Evolutionary conservation across 2,888 invertebrate species (phyloP).

Genomic region (Agyllia agylla): DNA sequence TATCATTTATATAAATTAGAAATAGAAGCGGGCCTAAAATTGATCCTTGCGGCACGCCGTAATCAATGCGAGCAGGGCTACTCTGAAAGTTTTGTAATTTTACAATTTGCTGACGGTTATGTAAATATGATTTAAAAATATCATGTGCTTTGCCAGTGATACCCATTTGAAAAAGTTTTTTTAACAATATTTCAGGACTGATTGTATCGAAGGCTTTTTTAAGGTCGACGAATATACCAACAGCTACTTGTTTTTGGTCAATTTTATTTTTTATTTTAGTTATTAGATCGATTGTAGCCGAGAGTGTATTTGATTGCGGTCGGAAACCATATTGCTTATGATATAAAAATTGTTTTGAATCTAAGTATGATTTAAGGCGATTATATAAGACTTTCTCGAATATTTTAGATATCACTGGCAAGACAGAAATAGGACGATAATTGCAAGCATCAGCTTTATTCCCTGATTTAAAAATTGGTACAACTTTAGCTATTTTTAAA

Average conservation of each 20-base stretch:
- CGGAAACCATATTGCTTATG: conserved; percentile 16
- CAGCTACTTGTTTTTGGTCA: neutral
- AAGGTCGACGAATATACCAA: conserved; percentile 4
- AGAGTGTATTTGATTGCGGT: neutral
- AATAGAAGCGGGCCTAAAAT: neutral
- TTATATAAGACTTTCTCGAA: conserved; percentile 8
- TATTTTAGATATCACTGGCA: conserved; percentile 21
- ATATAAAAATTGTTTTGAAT: neutral
- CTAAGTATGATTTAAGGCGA: neutral
- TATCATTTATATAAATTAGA: neutral
- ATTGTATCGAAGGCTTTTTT: conserved; percentile 6
- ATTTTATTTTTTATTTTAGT: conserved; percentile 25
- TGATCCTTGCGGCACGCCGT: conserved; percentile 14
- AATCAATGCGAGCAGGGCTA: neutral
- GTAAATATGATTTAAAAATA: neutral
- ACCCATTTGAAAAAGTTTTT: neutral
- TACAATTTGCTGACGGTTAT: neutral
- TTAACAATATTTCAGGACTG: neutral
- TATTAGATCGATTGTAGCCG: conserved; percentile 16
- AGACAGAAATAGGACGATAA: conserved; percentile 5
- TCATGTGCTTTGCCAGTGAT: neutral
- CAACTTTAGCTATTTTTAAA: neutral
- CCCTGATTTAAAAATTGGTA: neutral
- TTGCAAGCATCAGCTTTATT: neutral
- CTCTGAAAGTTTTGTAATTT: neutral